Conservation (phyloP, 2,797 vertebrate species). For the Bovichtus variegatus region DNA sequence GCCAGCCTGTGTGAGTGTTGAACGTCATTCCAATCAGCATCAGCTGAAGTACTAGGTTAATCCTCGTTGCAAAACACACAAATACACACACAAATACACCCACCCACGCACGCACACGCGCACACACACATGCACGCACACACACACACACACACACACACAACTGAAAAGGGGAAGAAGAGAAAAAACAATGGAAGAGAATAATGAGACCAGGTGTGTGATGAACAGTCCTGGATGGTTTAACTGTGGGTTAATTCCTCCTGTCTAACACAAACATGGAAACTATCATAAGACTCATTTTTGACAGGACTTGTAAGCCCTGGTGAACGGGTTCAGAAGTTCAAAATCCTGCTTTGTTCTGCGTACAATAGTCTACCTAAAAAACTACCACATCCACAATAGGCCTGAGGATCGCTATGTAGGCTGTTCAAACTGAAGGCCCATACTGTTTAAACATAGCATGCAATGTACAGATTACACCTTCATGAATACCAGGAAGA, state of each 20-base stretch:
- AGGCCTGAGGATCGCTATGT: background rate
- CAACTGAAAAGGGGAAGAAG: background rate
- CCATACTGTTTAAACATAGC: background rate
- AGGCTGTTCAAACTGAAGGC: background rate
- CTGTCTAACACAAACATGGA: slow-evolving; percentile 53
- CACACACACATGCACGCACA: slow-evolving; percentile 21
- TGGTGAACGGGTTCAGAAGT: slow-evolving; percentile 28
- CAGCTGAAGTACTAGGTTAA: slow-evolving; percentile 79
- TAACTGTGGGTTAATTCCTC: slow-evolving; percentile 35
- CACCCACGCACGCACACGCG: slow-evolving; percentile 15
- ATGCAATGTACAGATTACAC: background rate
- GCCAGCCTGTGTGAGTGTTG: slow-evolving; percentile 52
- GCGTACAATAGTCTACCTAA: background rate
- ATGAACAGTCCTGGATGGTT: slow-evolving; percentile 31
- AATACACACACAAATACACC: slow-evolving; percentile 25
- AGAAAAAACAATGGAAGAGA: background rate
- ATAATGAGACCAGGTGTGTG: slow-evolving; percentile 46
- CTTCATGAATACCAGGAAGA: background rate
- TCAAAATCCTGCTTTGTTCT: slow-evolving; percentile 39
- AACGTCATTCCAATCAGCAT: slow-evolving; percentile 80
- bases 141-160: background rate
- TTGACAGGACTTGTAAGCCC: slow-evolving; percentile 26
- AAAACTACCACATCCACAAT: slow-evolving; percentile 6
- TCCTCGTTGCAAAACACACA: slow-evolving; percentile 71
- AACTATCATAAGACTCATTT: slow-evolving; percentile 35